Conservation (phyloP, 2,113 vertebrate genomes). For the Brienomyrus brachyistius region DNA sequence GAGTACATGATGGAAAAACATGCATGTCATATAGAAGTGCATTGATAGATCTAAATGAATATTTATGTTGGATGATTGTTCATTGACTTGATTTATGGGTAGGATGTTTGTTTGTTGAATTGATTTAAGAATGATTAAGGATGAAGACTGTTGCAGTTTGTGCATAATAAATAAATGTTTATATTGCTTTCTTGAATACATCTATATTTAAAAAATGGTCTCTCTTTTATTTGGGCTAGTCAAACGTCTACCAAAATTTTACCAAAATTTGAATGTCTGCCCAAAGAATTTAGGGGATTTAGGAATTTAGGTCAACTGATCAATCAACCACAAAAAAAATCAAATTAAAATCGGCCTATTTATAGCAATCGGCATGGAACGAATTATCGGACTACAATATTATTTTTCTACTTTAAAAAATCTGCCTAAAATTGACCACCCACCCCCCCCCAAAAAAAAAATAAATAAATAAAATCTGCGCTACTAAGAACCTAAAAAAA, state of each 20-base stretch:
- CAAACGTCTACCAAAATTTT: background rate
- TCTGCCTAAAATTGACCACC: no score
- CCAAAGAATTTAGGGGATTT: no score
- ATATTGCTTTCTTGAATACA: background rate
- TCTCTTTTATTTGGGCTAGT: background rate
- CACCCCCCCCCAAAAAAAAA: background rate
- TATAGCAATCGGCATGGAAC: no score
- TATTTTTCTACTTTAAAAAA: no score
- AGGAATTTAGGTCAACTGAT: no score
- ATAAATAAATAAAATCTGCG: no score
- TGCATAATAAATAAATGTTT: background rate
- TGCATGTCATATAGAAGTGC: background rate
- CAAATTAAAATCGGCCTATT: no score
- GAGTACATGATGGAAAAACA: background rate
- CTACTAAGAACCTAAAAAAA: background rate
- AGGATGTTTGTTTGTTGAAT: background rate
- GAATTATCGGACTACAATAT: no score
- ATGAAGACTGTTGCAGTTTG: background rate
- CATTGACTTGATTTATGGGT: background rate
- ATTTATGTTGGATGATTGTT: background rate
- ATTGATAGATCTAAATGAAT: background rate
- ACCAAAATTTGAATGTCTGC: background rate
- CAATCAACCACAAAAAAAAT: no score
- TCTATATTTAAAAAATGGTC: background rate
- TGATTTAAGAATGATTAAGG: background rate